These are phyloP conservation scores for Noturus placidus DNA, from an alignment of 2,113 vertebrate genomes.

Conservation along the genomic window DNA sequence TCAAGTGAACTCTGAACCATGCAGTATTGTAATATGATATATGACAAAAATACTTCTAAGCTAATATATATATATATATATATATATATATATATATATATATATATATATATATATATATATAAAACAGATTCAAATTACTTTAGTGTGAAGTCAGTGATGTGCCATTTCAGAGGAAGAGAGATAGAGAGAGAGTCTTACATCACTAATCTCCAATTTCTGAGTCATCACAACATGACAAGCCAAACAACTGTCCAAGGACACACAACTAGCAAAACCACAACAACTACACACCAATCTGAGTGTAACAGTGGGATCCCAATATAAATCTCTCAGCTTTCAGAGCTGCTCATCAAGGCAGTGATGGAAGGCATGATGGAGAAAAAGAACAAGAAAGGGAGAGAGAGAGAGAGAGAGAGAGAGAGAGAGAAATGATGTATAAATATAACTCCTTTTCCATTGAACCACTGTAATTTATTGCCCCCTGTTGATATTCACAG, in stretches of 20 bases:
- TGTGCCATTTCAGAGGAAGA: not conserved
- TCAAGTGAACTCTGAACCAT: not conserved
- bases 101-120: too few relatives aligned
- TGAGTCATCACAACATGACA: slow-evolving; percentile 38
- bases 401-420: not conserved
- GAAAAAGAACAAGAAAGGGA: not conserved
- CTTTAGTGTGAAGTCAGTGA: not conserved
- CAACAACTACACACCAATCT: not conserved
- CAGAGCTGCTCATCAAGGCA: not conserved
- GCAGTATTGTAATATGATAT: not conserved
- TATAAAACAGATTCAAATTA: not conserved
- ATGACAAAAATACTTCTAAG: not conserved
- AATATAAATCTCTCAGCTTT: not conserved
- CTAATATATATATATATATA: too few relatives aligned
- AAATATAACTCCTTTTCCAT: slow-evolving; percentile 8
- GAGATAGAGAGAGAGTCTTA: not conserved
- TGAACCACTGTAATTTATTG: slow-evolving; percentile 11
- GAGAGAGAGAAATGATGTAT: not conserved
- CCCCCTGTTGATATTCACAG: slow-evolving; percentile 26
- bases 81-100: too few relatives aligned
- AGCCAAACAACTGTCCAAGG: slow-evolving; percentile 30
- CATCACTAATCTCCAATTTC: slow-evolving; percentile 7
- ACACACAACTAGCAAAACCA: slow-evolving; percentile 17
- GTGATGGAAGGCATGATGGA: not conserved
- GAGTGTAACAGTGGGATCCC: not conserved